Evolutionary conservation across 2,113 vertebrate genomes (phyloP).

Genomic region (Ceyx melanurus): DNA sequence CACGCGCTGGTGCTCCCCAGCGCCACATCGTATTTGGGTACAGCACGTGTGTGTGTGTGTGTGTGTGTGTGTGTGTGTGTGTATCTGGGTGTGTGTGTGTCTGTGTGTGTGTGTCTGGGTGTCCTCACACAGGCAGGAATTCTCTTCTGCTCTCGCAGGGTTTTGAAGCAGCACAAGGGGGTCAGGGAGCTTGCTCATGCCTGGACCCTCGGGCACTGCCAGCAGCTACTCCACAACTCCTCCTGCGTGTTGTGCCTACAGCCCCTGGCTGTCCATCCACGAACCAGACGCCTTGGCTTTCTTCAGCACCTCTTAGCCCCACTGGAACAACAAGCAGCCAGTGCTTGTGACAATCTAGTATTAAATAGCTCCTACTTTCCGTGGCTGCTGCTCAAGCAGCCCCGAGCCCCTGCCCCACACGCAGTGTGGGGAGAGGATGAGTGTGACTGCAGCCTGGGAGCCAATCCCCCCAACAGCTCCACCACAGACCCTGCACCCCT

Average conservation of each 20-base stretch:
- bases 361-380: not conserved
- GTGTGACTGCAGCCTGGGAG: not conserved
- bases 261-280: not conserved
- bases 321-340: not conserved
- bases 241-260: not conserved
- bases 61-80: slow-evolving; percentile 7
- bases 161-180: not conserved
- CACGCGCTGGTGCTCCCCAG: too few species aligned
- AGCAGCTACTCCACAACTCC: not conserved
- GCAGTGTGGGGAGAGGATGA: not conserved
- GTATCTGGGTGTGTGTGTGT: slow-evolving; percentile 17
- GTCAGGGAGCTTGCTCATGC: fast-evolving
- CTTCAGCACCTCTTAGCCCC: not conserved
- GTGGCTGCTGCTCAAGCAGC: not conserved
- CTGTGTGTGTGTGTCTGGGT: slow-evolving; percentile 20
- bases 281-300: not conserved
- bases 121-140: not conserved
- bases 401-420: not conserved
- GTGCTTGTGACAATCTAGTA: fast-evolving
- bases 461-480: fast-evolving
- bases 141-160: not conserved
- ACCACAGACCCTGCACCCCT: fast-evolving
- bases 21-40: too few species aligned
- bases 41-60: slow-evolving; percentile 16
- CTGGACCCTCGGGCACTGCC: not conserved